Conservation (phyloP, 2,888 invertebrate genomes). For the Polydrusus pterygomalis region DNA sequence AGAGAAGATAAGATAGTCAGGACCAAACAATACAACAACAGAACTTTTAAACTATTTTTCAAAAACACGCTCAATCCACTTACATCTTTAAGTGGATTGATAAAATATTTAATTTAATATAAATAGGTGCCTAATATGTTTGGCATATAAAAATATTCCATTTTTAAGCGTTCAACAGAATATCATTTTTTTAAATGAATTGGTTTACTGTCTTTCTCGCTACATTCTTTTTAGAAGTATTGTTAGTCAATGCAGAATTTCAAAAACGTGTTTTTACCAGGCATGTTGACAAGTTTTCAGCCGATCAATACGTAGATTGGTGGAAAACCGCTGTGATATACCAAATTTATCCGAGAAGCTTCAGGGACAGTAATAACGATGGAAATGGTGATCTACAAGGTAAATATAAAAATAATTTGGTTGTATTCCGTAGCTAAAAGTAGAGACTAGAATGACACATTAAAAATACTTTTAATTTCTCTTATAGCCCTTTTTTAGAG, state of each 20-base stretch:
- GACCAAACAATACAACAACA: no score
- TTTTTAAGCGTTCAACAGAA: no score
- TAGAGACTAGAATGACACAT: no score
- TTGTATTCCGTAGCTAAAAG: no score
- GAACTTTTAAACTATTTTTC: no score
- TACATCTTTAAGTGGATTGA: no score
- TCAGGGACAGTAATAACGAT: slow-evolving; percentile 87
- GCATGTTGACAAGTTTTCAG: neutral
- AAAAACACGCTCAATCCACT: no score
- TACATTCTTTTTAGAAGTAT: neutral
- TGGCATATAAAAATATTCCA: no score
- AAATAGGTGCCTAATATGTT: neutral
- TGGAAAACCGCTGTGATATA: slow-evolving; percentile 88
- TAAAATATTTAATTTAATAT: neutral
- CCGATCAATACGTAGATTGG: slow-evolving; percentile 78
- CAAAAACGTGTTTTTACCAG: neutral
- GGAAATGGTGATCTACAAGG: slow-evolving; percentile 91
- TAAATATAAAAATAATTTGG: slow-evolving; percentile 58
- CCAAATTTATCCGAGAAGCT: slow-evolving; percentile 90
- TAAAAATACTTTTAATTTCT: no score
- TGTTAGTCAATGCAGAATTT: neutral
- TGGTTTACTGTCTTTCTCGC: neutral
- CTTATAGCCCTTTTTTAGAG: no score
- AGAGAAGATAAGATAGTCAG: no score
- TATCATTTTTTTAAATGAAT: neutral